Evolutionary conservation across 2,797 vertebrate species (phyloP).

Genomic region (Tokudaia tokunoshimensis): DNA sequence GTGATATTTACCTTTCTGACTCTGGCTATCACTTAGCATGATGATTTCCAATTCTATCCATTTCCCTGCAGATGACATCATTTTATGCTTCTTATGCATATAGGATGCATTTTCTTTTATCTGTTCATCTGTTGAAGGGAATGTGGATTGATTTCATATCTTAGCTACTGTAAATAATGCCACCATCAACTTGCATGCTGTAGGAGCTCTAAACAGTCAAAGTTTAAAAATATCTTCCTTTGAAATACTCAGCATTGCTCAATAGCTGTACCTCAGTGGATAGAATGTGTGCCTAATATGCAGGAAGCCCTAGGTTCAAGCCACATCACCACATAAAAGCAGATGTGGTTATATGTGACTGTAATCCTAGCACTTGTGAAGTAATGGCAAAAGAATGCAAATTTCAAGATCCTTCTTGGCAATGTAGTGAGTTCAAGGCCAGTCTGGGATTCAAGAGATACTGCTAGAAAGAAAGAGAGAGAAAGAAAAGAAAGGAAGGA

Average conservation of each 20-base stretch:
- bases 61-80: background rate
- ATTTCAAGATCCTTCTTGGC: background rate
- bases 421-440: background rate
- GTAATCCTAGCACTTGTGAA: background rate
- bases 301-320: background rate
- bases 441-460: background rate
- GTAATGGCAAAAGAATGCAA: background rate
- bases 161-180: background rate
- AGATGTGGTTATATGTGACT: background rate
- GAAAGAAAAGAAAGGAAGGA: fast-evolving
- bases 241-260: background rate
- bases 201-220: background rate
- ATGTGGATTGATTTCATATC: background rate
- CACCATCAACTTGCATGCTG: background rate
- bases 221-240: background rate
- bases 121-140: background rate
- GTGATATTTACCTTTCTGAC: background rate
- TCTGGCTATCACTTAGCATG: background rate
- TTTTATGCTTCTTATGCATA: background rate
- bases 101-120: background rate
- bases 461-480: background rate
- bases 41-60: background rate
- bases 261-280: background rate
- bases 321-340: background rate
- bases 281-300: background rate